Conservation (phyloP, 2,888 invertebrate species). For the Hydrotaea cyrtoneurina region DNA sequence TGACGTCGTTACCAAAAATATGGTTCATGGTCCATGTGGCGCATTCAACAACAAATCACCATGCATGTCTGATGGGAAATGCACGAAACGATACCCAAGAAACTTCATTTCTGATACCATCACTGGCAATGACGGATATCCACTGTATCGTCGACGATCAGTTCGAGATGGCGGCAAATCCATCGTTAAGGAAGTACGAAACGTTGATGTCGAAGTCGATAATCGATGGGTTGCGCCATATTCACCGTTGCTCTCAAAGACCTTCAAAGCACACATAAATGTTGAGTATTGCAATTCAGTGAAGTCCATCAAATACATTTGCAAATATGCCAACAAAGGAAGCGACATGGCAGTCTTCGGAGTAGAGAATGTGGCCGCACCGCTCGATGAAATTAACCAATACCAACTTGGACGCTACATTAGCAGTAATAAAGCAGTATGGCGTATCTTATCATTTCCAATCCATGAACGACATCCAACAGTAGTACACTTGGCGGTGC, state of each 20-base stretch:
- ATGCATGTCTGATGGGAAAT: slow-evolving; percentile 16
- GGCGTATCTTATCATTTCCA: slow-evolving; percentile 37
- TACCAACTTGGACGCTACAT: slow-evolving; percentile 70
- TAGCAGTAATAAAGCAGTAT: slow-evolving; percentile 60
- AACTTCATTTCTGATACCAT: slow-evolving; percentile 42
- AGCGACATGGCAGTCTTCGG: slow-evolving; percentile 74
- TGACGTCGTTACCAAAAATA: slow-evolving; percentile 15
- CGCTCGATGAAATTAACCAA: slow-evolving; percentile 60
- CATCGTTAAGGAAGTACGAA: slow-evolving; percentile 47
- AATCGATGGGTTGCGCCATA: slow-evolving; percentile 75
- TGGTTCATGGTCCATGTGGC: slow-evolving; percentile 6
- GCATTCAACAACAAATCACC: background rate
- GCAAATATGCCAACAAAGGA: slow-evolving; percentile 80
- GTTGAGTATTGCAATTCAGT: slow-evolving; percentile 80
- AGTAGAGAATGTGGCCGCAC: slow-evolving; percentile 71
- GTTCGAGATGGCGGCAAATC: slow-evolving; percentile 50
- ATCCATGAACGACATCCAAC: slow-evolving; percentile 56
- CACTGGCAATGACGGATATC: slow-evolving; percentile 70
- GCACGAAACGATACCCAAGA: slow-evolving; percentile 35
- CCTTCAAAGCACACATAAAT: slow-evolving; percentile 77
- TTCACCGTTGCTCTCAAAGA: slow-evolving; percentile 73
- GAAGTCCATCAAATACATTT: slow-evolving; percentile 78
- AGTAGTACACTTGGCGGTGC: slow-evolving; percentile 56
- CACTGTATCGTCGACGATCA: slow-evolving; percentile 71
- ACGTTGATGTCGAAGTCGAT: slow-evolving; percentile 68